phyloP scores from a whole-genome alignment of 2,888 invertebrate genomes.

The Trachelus tabidus region DNA sequence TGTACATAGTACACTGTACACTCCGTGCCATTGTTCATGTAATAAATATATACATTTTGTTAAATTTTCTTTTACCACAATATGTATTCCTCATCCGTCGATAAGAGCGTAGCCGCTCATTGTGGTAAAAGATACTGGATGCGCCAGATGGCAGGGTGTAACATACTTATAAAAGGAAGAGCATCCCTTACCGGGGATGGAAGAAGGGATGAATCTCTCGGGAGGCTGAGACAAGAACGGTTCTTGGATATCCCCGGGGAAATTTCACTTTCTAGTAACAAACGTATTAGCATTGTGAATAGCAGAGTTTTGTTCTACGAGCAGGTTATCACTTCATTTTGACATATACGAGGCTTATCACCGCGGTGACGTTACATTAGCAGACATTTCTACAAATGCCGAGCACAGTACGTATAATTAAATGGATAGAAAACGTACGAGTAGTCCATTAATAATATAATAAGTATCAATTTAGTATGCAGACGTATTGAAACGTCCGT shows the following conservation, averaged over 20 bases:
- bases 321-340: neutral
- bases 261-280: slow-evolving; percentile 14
- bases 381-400: neutral
- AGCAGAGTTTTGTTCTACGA: neutral
- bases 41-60: neutral
- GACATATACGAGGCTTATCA: neutral
- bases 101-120: neutral
- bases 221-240: slow-evolving; percentile 19
- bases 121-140: neutral
- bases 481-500: neutral
- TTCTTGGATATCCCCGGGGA: slow-evolving; percentile 10
- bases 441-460: neutral
- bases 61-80: neutral
- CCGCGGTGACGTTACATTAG: neutral
- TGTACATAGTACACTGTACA: neutral
- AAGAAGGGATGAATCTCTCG: slow-evolving; percentile 16
- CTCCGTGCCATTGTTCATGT: neutral
- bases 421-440: neutral
- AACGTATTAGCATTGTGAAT: neutral
- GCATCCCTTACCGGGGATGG: neutral
- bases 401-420: neutral
- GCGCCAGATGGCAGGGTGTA: neutral
- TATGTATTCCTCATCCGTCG: neutral
- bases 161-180: neutral
- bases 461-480: neutral